Percentiles rank a stretch among this genome's conserved stretches.
Evolutionary conservation across 35 echinoderm and acorn worm genomes (phyloP).

Genomic region (Lytechinus pictus): DNA sequence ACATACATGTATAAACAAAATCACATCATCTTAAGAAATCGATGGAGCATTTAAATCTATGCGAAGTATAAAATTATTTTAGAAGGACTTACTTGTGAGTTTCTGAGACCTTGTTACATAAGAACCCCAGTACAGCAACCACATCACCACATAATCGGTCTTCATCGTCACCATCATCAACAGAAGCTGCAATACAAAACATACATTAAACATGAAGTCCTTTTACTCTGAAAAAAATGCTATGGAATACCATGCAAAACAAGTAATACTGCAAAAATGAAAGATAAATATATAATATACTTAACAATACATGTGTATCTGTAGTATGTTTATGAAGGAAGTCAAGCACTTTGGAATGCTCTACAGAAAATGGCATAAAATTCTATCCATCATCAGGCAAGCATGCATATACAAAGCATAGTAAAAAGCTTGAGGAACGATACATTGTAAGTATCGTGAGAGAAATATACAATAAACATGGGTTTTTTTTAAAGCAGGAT

Average conservation of each 20-base stretch:
- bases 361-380: not conserved
- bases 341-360: too few relatives aligned
- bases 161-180: not conserved
- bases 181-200: not conserved
- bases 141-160: constrained; percentile 55
- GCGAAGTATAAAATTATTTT: too few relatives aligned
- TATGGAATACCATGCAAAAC: not conserved
- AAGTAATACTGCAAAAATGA: not conserved
- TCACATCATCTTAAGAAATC: too few relatives aligned
- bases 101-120: constrained; percentile 79
- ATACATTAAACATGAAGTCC: not conserved
- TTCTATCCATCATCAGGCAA: not conserved
- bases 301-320: too few relatives aligned
- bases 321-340: too few relatives aligned
- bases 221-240: not conserved
- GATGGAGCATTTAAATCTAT: too few relatives aligned
- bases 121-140: constrained; percentile 62
- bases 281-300: too few relatives aligned
- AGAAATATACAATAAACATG: too few relatives aligned
- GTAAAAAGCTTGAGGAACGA: too few relatives aligned
- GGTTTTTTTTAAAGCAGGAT: too few relatives aligned
- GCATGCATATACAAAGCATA: not conserved
- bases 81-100: constrained; percentile 71
- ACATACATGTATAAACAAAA: too few relatives aligned
- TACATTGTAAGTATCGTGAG: too few relatives aligned